Percentiles rank a stretch among this genome's conserved stretches.
Conservation (phyloP, 2,797 vertebrate genomes). For the Silurus aristotelis region DNA sequence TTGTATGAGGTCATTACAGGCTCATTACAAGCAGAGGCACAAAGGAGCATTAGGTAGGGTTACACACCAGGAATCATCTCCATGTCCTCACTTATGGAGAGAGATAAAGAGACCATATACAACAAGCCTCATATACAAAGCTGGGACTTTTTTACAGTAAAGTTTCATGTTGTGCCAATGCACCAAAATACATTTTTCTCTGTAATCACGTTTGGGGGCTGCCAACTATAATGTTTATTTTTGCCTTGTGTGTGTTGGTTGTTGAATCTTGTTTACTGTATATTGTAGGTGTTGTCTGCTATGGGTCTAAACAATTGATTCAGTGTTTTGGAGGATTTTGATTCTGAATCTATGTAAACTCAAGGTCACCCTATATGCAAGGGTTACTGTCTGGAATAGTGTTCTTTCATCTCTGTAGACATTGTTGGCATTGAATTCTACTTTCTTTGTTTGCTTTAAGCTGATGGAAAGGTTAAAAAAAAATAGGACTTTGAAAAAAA, state of each 20-base stretch:
- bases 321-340: no score
- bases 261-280: no score
- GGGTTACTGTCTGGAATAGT: not conserved
- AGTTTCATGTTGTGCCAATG: not conserved
- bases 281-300: no score
- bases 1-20: constrained; percentile 75
- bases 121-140: not conserved
- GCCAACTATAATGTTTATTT: no score
- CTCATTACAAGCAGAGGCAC: constrained; percentile 73
- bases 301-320: no score
- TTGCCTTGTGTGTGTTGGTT: no score
- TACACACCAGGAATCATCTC: constrained; percentile 54
- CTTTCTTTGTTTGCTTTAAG: not conserved
- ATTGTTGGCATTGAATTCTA: not conserved
- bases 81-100: not conserved
- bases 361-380: not conserved
- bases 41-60: constrained; percentile 64
- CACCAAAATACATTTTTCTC: no score
- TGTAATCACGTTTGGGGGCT: no score
- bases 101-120: not conserved
- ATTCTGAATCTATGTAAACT: not conserved
- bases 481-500: not conserved
- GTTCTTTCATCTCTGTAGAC: not conserved
- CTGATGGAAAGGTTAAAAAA: not conserved
- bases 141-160: not conserved